Evolutionary conservation across 2,888 invertebrate genomes (phyloP).

Genomic region (Ernsta delagoae): DNA sequence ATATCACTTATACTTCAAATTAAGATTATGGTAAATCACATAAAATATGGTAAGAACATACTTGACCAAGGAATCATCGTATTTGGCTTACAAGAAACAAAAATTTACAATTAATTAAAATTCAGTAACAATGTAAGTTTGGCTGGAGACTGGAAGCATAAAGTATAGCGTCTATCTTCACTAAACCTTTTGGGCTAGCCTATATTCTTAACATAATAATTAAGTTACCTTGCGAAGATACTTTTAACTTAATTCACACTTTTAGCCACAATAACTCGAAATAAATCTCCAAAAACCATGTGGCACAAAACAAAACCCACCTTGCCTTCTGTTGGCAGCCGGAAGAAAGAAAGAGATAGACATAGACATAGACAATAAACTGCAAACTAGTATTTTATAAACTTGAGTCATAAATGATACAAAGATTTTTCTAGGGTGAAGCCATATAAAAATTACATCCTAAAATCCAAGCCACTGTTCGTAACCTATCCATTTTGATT

Average conservation of each 20-base stretch:
- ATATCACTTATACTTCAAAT: neutral
- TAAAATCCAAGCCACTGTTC: too few species aligned
- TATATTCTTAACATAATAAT: neutral
- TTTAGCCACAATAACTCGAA: conserved; percentile 20
- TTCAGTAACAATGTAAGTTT: neutral
- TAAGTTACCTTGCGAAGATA: conserved; percentile 51
- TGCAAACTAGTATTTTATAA: conserved; percentile 1
- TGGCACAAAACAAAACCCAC: conserved; percentile 68
- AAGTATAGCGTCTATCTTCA: neutral
- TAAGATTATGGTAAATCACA: neutral
- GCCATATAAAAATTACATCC: neutral
- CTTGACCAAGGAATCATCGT: neutral
- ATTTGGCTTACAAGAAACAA: neutral
- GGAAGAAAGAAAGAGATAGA: conserved; percentile 69
- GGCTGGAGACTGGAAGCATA: neutral
- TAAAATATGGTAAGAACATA: too few species aligned
- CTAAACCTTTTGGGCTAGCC: neutral
- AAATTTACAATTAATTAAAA: neutral
- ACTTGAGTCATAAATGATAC: neutral
- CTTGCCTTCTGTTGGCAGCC: conserved; percentile 79
- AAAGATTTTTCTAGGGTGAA: neutral
- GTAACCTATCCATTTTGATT: too few species aligned
- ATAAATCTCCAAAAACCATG: conserved; percentile 64
- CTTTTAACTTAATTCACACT: conserved; percentile 41
- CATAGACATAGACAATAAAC: conserved; percentile 31